Conservation (phyloP, 35 echinoderm and acorn worm species). For the Anneissia japonica region DNA sequence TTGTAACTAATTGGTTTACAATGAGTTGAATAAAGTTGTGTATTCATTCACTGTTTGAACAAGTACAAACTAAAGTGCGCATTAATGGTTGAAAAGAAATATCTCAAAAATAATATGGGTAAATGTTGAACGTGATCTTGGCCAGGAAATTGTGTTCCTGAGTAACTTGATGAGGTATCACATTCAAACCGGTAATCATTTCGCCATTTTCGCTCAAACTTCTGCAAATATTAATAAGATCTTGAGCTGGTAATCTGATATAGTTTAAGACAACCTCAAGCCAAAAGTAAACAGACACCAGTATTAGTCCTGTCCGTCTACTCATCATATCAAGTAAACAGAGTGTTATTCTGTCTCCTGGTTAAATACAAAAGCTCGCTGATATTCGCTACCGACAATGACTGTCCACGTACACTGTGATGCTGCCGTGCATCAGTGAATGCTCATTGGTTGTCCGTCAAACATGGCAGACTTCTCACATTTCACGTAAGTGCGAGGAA, state of each 20-base stretch:
- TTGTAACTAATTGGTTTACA: too few species aligned
- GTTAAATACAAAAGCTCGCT: neutral
- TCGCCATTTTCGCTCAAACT: neutral
- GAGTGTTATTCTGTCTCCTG: neutral
- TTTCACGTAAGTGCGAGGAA: neutral
- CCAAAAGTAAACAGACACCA: neutral
- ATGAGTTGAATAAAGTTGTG: too few species aligned
- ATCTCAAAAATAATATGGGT: neutral
- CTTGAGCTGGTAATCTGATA: neutral
- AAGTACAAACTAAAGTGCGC: neutral
- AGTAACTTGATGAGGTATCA: neutral
- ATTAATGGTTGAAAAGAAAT: neutral
- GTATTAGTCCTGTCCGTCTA: neutral
- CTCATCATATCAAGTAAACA: neutral
- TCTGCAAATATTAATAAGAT: neutral
- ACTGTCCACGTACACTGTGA: neutral
- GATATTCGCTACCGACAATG: neutral
- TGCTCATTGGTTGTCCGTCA: neutral
- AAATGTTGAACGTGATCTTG: neutral
- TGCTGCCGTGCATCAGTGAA: neutral
- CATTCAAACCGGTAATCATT: neutral
- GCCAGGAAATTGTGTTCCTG: neutral
- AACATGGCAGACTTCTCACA: neutral
- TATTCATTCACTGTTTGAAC: neutral
- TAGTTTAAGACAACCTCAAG: neutral